A percentile compares a stretch with the other conserved stretches of the same genome.
Conservation (phyloP, 2,797 vertebrate species). For the Somateria mollissima region DNA sequence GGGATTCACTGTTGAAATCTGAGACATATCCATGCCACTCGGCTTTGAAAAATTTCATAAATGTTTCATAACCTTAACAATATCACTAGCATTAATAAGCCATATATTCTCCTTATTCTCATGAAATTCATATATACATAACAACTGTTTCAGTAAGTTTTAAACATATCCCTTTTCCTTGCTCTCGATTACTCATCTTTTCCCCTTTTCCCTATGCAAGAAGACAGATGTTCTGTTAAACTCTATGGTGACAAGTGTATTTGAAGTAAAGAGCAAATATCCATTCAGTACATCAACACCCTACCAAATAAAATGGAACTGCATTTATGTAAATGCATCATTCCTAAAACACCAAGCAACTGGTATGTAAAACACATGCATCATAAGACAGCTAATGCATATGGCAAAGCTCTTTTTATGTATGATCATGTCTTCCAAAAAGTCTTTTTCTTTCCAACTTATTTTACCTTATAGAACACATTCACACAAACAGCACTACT, state of each 20-base stretch:
- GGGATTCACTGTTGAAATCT: background rate
- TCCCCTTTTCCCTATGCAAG: background rate
- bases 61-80: background rate
- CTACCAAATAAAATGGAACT: background rate
- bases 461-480: background rate
- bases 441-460: background rate
- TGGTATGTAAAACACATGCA: background rate
- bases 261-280: background rate
- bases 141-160: background rate
- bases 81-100: background rate
- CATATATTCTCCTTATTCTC: background rate
- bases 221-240: background rate
- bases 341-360: background rate
- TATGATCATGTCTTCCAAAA: background rate
- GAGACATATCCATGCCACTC: background rate
- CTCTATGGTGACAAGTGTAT: fast-evolving
- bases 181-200: background rate
- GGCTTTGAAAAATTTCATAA: background rate
- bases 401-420: background rate
- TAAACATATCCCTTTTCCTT: background rate
- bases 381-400: background rate
- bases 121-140: background rate
- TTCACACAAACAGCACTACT: background rate
- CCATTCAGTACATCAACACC: background rate
- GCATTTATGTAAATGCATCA: background rate